Conservation (phyloP, 37 sponge, comb jelly and placozoan genomes). For the Cliona cf. orientalis region DNA sequence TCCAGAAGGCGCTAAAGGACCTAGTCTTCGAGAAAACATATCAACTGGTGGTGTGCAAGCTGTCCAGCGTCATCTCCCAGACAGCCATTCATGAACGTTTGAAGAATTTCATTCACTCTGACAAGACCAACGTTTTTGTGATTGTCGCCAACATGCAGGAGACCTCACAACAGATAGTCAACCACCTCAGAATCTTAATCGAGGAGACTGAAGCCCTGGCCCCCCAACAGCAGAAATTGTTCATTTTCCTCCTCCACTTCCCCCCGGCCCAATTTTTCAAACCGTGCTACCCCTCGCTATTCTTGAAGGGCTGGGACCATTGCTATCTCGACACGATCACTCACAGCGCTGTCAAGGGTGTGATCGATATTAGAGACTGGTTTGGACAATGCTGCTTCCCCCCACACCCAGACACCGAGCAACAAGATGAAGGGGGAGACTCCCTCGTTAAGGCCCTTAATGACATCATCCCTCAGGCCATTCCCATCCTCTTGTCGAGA, state of each 20-base stretch:
- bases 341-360: slow-evolving; percentile 38
- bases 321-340: slow-evolving; percentile 79
- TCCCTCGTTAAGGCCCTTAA: slow-evolving; percentile 9
- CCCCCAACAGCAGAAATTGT: slow-evolving; percentile 38
- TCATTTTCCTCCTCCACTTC: slow-evolving; percentile 87
- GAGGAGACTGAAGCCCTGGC: slow-evolving; percentile 74
- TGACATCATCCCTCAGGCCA: slow-evolving; percentile 40
- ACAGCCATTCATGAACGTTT: slow-evolving; percentile 42
- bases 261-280: slow-evolving; percentile 71
- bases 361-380: slow-evolving; percentile 62
- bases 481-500: slow-evolving; percentile 43
- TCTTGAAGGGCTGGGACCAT: slow-evolving; percentile 92
- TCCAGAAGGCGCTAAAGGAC: neutral
- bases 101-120: slow-evolving; percentile 48
- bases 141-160: slow-evolving; percentile 70
- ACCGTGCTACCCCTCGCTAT: slow-evolving; percentile 85
- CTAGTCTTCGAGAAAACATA: slow-evolving; percentile 32
- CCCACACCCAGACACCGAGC: neutral
- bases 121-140: slow-evolving; percentile 33
- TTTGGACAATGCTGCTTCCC: slow-evolving; percentile 57
- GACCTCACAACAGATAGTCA: slow-evolving; percentile 59
- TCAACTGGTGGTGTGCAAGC: slow-evolving; percentile 50
- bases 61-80: slow-evolving; percentile 60
- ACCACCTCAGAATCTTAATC: slow-evolving; percentile 80
- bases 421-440: slow-evolving; percentile 20